A percentile compares a stretch with the other conserved stretches of the same genome.
Conservation (phyloP, 2,888 invertebrate genomes). For the Ferdinandea cuprea region DNA sequence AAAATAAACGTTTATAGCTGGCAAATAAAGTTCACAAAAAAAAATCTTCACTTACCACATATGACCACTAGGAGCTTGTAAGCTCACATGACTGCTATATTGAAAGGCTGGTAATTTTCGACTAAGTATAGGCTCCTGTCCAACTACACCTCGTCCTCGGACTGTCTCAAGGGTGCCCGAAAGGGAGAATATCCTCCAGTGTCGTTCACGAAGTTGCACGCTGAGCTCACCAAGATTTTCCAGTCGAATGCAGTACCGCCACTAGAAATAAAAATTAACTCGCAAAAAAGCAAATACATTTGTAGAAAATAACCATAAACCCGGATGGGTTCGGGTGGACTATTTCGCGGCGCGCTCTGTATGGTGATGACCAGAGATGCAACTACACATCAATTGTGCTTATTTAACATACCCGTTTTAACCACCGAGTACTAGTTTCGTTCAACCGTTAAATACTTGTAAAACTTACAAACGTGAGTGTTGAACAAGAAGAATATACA, state of each 20-base stretch:
- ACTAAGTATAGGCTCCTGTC: conserved; percentile 97
- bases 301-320: not conserved
- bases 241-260: conserved; percentile 98
- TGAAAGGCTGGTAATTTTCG: conserved; percentile 96
- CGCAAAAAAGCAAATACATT: not conserved
- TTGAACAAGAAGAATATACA: too few species aligned
- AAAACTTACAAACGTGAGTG: too few species aligned
- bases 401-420: too few species aligned
- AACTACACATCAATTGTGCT: too few species aligned
- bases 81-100: conserved; percentile 97
- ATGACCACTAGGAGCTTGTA: conserved; percentile 98
- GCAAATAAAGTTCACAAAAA: not conserved
- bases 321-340: too few species aligned
- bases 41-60: conserved; percentile 79
- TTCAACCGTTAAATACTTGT: too few species aligned
- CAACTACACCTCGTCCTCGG: conserved; percentile 96
- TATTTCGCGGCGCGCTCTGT: too few species aligned
- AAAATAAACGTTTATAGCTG: not conserved
- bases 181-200: conserved; percentile 98
- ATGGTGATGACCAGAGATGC: too few species aligned
- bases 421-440: too few species aligned
- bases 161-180: conserved; percentile 97
- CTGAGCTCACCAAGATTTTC: conserved; percentile 96
- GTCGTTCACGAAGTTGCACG: conserved; percentile 97
- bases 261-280: conserved; percentile 84